phyloP scores from a whole-genome alignment of 2,797 vertebrate species.

The Lophius americanus region DNA sequence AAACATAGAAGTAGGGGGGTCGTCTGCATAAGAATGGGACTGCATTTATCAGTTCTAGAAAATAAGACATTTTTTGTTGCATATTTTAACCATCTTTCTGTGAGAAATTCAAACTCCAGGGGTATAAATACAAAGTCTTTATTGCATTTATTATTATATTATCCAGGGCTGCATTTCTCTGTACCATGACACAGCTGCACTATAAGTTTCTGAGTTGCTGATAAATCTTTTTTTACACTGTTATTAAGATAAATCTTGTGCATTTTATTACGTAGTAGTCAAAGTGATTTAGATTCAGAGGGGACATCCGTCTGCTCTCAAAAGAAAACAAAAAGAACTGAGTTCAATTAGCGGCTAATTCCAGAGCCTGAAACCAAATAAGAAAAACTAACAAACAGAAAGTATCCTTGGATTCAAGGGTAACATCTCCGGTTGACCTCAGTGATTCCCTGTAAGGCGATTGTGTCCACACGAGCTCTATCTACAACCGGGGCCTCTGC shows the following conservation, averaged over 20 bases:
- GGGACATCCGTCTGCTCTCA: slow-evolving; percentile 30
- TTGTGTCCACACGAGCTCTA: slow-evolving; percentile 39
- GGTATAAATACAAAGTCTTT: slow-evolving; percentile 4
- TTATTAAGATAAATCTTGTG: slow-evolving; percentile 47
- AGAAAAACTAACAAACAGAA: slow-evolving; percentile 60
- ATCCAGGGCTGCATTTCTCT: slow-evolving; percentile 14
- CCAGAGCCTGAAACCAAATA: slow-evolving; percentile 40
- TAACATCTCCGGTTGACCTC: slow-evolving; percentile 44
- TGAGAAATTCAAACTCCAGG: neutral
- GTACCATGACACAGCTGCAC: neutral
- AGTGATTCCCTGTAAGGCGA: slow-evolving; percentile 48
- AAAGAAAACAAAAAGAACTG: slow-evolving; percentile 45
- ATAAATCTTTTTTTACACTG: slow-evolving; percentile 28
- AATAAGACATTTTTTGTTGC: neutral
- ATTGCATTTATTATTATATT: neutral
- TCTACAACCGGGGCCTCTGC: slow-evolving; percentile 20
- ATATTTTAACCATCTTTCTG: neutral
- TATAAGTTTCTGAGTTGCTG: slow-evolving; percentile 38
- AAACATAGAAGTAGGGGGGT: slow-evolving; percentile 7
- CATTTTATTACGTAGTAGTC: slow-evolving; percentile 57
- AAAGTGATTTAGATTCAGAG: slow-evolving; percentile 49
- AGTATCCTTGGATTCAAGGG: slow-evolving; percentile 61
- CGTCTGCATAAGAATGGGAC: slow-evolving; percentile 5
- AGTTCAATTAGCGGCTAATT: slow-evolving; percentile 54
- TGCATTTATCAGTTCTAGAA: slow-evolving; percentile 4